Evolutionary conservation across 2,113 vertebrate genomes (phyloP), one percentile per base, ranked within the genome.

Genomic region (Condylura cristata): DNA sequence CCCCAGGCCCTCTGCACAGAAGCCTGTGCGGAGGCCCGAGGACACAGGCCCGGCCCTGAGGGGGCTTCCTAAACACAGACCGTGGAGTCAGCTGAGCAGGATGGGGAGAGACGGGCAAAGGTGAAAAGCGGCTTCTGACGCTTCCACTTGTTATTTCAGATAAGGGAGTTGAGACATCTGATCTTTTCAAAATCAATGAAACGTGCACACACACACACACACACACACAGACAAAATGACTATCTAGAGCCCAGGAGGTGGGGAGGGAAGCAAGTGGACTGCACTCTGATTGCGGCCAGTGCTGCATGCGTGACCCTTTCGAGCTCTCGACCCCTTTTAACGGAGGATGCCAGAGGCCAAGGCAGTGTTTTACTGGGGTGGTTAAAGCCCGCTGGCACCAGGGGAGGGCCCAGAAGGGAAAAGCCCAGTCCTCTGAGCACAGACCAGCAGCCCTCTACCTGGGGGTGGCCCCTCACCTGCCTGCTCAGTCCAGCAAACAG

Each of bases 21-120:
- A 6, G 22, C 28, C 1, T 2, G 10, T 0, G 6, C 5, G 6
- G 58, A 4, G 1, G 34, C 56, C 16, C 0, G 16, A n/a, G 61
- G 28, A 61, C 0, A 1, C 4, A 0, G 11, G 0, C 48, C 12
- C 34, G 39, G n/a, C 28, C 51, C 46, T 60, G 53, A 82, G 34
- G 34, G 60, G 28, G 34, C 26, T 82, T 58, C n/a, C 28, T 74
- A 58, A 44, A 78, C 30, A 61, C 61, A n/a, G 24, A 24, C 16
- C 30, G 14, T 18, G 66, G 12, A 5, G 26, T 41, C 34, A n/a
- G 87, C 72, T 3, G 24, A 79, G 0, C 10, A 90, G 46, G 66
- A 34, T 8, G 39, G 3, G 10, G 37, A 58, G 44, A 56, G 37
- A 81, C 46, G 44, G 5, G 0, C 32, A 56, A 48, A 48, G 63